A percentile compares a stretch with the other conserved stretches of the same genome.
These are phyloP conservation scores for Catharus bicknelli DNA, from an alignment of 2,113 vertebrate genomes.

Conservation along the genomic window DNA sequence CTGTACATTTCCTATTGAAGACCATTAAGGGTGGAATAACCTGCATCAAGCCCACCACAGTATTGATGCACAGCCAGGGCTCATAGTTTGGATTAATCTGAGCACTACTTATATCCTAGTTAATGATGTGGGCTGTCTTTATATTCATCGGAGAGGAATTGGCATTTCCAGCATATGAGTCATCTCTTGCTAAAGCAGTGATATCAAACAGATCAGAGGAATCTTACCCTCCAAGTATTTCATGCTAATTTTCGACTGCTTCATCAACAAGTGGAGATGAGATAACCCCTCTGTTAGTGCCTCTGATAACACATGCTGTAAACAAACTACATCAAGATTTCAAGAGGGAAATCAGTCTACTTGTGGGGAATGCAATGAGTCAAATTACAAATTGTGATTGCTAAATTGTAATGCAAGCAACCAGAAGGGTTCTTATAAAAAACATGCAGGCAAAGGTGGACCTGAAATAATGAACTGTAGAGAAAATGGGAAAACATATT, in stretches of 20 bases:
- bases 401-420: background rate
- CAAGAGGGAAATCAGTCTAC: background rate
- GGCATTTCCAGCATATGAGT: conserved; percentile 4
- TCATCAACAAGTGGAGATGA: background rate
- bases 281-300: background rate
- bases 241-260: background rate
- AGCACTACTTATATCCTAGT: background rate
- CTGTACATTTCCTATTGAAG: background rate
- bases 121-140: background rate
- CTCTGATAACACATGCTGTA: background rate
- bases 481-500: background rate
- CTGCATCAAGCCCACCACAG: background rate
- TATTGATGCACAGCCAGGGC: background rate
- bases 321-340: background rate
- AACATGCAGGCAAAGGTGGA: background rate
- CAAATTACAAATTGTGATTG: background rate
- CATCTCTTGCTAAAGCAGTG: background rate
- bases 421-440: background rate
- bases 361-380: background rate
- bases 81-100: background rate
- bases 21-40: background rate
- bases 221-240: background rate
- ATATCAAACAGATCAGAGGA: background rate
- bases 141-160: background rate
- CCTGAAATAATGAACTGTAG: background rate